These are phyloP conservation scores for Athrips mouffetella DNA, from an alignment of 2,888 invertebrate species.

Conservation along the genomic window DNA sequence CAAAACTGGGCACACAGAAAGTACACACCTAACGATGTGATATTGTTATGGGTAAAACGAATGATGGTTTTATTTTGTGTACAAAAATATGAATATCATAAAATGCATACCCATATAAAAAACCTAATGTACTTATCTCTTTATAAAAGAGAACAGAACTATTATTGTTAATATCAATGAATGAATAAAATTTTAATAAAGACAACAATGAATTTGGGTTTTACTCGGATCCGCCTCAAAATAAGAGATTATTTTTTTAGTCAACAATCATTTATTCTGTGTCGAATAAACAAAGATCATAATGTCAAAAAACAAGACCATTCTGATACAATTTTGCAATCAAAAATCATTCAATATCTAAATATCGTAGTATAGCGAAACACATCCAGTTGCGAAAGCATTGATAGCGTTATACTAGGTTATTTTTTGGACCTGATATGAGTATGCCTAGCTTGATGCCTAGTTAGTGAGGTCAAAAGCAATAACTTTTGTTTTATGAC, in stretches of 20 bases:
- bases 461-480: no score
- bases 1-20: conserved; percentile 62
- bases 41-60: conserved; percentile 66
- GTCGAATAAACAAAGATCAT: conserved; percentile 65
- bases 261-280: conserved; percentile 54
- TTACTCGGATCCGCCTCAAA: conserved; percentile 19
- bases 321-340: conserved; percentile 1
- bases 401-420: no score
- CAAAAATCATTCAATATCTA: not conserved
- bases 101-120: conserved; percentile 42
- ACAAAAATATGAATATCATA: conserved; percentile 61
- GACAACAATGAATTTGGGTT: conserved; percentile 45
- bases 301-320: conserved; percentile 46
- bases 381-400: conserved; percentile 8
- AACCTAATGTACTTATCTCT: conserved; percentile 55
- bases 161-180: conserved; percentile 72
- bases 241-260: conserved; percentile 1
- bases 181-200: conserved; percentile 72
- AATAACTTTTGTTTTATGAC: no score
- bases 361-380: not conserved
- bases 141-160: conserved; percentile 64
- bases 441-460: no score
- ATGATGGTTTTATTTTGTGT: conserved; percentile 72
- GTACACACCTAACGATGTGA: conserved; percentile 72
- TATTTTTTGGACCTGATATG: no score